A percentile compares a stretch with the other conserved stretches of the same genome.
Conservation (phyloP, 92 coral and sea anemone species). For the Pocillopora grandis region DNA sequence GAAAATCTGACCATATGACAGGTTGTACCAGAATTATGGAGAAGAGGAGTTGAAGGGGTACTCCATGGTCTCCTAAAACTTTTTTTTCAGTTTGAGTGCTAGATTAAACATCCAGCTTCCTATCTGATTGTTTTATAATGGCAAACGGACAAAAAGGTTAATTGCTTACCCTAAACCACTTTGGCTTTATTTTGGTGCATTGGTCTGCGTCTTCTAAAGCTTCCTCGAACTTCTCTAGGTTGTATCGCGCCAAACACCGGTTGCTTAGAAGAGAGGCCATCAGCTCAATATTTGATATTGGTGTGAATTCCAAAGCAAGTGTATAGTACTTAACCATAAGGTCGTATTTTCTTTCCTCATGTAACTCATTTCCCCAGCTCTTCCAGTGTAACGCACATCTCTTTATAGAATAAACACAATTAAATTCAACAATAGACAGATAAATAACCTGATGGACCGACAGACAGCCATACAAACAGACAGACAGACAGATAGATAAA, state of each 20-base stretch:
- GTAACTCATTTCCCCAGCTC: constrained; percentile 27
- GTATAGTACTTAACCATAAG: constrained; percentile 34
- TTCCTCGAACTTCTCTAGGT: constrained; percentile 18
- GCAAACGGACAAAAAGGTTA: neutral
- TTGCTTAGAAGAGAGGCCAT: constrained; percentile 42
- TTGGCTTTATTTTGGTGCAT: constrained; percentile 48
- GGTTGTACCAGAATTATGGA: rapidly evolving
- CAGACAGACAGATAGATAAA: no score
- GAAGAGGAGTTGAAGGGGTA: no score
- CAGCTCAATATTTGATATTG: constrained; percentile 8
- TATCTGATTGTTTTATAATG: neutral
- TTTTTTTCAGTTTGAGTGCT: no score
- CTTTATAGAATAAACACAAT: neutral
- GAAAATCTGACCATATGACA: no score
- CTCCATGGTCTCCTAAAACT: no score
- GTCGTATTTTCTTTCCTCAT: constrained; percentile 17
- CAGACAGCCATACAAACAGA: no score
- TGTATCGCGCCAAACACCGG: constrained; percentile 36
- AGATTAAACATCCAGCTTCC: neutral
- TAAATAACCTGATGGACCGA: no score
- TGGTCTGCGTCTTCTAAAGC: constrained; percentile 59
- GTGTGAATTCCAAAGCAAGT: constrained; percentile 42
- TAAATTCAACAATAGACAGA: neutral
- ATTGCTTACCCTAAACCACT: constrained; percentile 57
- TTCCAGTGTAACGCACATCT: constrained; percentile 7